Percentiles rank a stretch among this genome's conserved stretches.
These are phyloP conservation scores for Berghia stephanieae DNA, from an alignment of 1,140 invertebrate genomes.

Conservation along the genomic window DNA sequence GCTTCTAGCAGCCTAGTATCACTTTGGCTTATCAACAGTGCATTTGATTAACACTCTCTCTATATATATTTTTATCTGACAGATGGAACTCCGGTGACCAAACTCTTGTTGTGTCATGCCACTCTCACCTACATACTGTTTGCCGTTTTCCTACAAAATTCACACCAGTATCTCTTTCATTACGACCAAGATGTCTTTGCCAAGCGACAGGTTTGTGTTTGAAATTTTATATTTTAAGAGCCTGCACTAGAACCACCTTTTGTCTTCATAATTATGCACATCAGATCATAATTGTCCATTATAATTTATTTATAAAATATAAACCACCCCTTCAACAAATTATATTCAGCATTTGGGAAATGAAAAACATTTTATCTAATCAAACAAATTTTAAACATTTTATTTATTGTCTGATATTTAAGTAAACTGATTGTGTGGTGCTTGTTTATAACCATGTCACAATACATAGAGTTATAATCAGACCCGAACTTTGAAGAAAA, in stretches of 20 bases:
- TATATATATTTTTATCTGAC: conserved; percentile 27
- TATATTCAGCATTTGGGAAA: neutral
- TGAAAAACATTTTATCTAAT: neutral
- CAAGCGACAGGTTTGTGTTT: conserved; percentile 38
- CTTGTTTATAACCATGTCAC: no score
- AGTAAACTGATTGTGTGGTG: no score
- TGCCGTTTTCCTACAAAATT: conserved; percentile 47
- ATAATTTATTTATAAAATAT: neutral
- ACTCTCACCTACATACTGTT: conserved; percentile 46
- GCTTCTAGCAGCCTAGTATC: no score
- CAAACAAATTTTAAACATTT: no score
- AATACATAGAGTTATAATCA: no score
- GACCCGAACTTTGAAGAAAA: no score
- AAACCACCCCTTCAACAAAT: neutral
- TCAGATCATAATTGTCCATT: neutral
- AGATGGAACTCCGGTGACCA: conserved; percentile 52
- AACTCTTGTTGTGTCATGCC: conserved; percentile 44
- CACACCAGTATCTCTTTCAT: conserved; percentile 41
- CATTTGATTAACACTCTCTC: no score
- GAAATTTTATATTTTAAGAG: neutral
- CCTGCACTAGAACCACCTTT: neutral
- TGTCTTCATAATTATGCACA: no score
- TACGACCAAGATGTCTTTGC: conserved; percentile 47
- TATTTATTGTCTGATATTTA: no score
- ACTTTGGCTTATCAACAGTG: no score